A percentile compares a stretch with the other conserved stretches of the same genome.
Conservation (phyloP, 1,140 invertebrate genomes). For the Cylas formicarius region DNA sequence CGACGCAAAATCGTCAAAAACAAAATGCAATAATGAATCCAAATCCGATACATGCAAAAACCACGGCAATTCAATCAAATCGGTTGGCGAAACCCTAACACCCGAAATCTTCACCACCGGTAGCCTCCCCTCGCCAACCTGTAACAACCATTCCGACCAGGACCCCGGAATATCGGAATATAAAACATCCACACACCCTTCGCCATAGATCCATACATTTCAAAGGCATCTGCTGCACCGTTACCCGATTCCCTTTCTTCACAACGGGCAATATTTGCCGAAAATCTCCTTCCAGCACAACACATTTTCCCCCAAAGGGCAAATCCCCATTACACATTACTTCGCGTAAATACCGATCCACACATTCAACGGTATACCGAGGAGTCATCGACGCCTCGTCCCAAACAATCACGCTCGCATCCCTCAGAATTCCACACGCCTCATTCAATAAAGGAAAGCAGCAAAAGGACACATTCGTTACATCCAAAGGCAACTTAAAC, state of each 20-base stretch:
- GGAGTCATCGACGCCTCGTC: neutral
- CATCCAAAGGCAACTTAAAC: neutral
- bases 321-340: neutral
- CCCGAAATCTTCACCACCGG: neutral
- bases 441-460: neutral
- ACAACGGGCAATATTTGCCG: slow-evolving; percentile 3
- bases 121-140: neutral
- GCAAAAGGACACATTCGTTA: neutral
- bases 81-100: too few species aligned
- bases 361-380: neutral
- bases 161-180: neutral
- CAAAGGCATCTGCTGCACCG: too few species aligned
- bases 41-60: too few species aligned
- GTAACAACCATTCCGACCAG: neutral
- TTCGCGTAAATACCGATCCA: slow-evolving; percentile 7
- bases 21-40: neutral
- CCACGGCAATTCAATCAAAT: neutral
- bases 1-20: neutral
- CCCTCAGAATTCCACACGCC: neutral
- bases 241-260: neutral
- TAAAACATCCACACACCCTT: too few species aligned
- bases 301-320: neutral
- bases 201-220: too few species aligned
- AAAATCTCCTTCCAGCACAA: neutral
- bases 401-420: neutral